A percentile compares a stretch with the other conserved stretches of the same genome.
These are phyloP conservation scores for Sterna hirundo DNA, from an alignment of 2,113 vertebrate species.

Conservation along the genomic window DNA sequence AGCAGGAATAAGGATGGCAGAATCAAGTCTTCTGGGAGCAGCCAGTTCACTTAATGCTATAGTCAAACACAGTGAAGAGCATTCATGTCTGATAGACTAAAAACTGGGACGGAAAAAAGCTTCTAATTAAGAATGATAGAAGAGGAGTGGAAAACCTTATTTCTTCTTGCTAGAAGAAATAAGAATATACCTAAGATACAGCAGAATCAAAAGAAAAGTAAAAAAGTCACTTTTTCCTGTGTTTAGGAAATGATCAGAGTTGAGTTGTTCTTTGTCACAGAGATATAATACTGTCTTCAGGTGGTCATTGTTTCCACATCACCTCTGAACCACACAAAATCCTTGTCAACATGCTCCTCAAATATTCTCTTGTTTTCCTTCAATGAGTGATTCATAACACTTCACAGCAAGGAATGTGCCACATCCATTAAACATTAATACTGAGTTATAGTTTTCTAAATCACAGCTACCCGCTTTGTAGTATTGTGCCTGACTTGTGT, in stretches of 20 bases:
- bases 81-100: constrained; percentile 23
- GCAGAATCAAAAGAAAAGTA: not conserved
- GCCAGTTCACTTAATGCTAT: not conserved
- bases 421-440: constrained; percentile 62
- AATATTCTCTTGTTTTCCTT: constrained; percentile 48
- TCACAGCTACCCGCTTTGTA: constrained; percentile 15
- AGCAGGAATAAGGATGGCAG: not conserved
- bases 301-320: constrained; percentile 39
- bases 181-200: constrained; percentile 24
- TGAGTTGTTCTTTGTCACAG: constrained; percentile 21
- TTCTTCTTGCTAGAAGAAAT: constrained; percentile 31
- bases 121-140: constrained; percentile 44
- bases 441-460: constrained; percentile 48
- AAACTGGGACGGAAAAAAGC: constrained; percentile 1
- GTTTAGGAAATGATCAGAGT: constrained; percentile 6
- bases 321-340: constrained; percentile 44
- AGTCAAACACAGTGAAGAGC: not conserved
- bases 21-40: constrained; percentile 14
- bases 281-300: constrained; percentile 16
- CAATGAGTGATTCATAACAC: constrained; percentile 48
- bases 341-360: not conserved
- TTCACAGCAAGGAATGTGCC: constrained; percentile 39
- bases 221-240: not conserved
- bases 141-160: constrained; percentile 43
- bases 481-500: constrained; percentile 22